Percentiles rank a stretch among this genome's conserved stretches.
Evolutionary conservation across 2,113 vertebrate species (phyloP).

Genomic region (Willisornis vidua): DNA sequence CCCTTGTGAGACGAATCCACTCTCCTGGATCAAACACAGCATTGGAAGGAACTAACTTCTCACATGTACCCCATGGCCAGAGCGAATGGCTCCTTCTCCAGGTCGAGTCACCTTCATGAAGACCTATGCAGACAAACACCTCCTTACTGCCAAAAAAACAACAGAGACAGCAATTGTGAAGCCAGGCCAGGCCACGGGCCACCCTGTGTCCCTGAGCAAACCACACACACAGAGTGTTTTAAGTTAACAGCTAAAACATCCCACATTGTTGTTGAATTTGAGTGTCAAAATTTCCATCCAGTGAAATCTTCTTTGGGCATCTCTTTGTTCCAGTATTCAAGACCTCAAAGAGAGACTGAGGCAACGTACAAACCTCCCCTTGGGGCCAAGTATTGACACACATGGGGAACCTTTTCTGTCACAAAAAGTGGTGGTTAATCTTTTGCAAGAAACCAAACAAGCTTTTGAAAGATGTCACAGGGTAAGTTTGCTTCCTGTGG

Average conservation of each 20-base stretch:
- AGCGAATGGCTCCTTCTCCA: constrained; percentile 86
- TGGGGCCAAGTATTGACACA: constrained; percentile 95
- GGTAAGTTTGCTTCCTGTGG: constrained; percentile 74
- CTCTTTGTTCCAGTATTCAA: constrained; percentile 85
- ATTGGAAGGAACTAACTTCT: constrained; percentile 83
- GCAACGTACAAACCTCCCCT: constrained; percentile 90
- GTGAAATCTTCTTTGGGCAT: background rate
- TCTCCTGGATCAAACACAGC: constrained; percentile 82
- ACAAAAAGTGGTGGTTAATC: constrained; percentile 96
- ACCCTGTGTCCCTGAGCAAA: accelerated
- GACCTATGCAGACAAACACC: constrained; percentile 91
- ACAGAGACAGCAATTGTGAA: background rate
- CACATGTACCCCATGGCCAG: constrained; percentile 93
- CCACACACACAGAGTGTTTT: background rate
- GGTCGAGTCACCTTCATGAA: constrained; percentile 89
- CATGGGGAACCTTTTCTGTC: constrained; percentile 97
- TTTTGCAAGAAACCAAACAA: constrained; percentile 96
- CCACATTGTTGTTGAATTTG: background rate
- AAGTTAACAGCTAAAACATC: constrained; percentile 5
- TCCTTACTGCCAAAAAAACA: constrained; percentile 79
- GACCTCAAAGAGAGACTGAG: constrained; percentile 96
- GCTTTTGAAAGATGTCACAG: constrained; percentile 98
- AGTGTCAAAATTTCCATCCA: background rate
- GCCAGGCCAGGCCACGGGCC: background rate
- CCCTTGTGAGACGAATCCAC: constrained; percentile 83